Evolutionary conservation across 2,113 vertebrate species (phyloP).

Genomic region (Stigmatopora nigra): DNA sequence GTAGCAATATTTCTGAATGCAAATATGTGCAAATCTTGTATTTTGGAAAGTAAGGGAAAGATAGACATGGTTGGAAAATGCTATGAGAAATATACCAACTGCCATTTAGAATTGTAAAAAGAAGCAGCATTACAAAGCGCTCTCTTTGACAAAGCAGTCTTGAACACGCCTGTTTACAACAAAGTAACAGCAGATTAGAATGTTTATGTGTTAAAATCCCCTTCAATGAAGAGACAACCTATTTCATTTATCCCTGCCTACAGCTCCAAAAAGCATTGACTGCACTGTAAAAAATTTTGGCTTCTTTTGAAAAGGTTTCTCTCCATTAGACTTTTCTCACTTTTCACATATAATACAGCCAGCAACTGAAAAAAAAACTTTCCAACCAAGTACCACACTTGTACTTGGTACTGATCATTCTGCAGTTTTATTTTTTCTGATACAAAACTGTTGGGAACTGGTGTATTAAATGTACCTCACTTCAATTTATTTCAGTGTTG

Average conservation of each 20-base stretch:
- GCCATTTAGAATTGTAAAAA: not conserved
- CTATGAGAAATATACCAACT: constrained; percentile 19
- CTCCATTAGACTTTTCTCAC: constrained; percentile 31
- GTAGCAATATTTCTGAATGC: constrained; percentile 3
- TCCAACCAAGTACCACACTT: constrained; percentile 36
- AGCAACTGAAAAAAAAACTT: constrained; percentile 28
- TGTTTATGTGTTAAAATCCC: constrained; percentile 59
- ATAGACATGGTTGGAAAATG: constrained; percentile 1
- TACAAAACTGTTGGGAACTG: not conserved
- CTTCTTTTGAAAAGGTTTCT: constrained; percentile 39
- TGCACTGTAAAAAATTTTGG: constrained; percentile 39
- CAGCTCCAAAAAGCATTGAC: constrained; percentile 63
- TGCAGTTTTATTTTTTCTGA: not conserved
- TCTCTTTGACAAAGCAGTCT: constrained; percentile 55
- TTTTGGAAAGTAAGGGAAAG: constrained; percentile 5
- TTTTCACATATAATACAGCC: constrained; percentile 59
- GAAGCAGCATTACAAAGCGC: constrained; percentile 27
- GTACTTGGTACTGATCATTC: constrained; percentile 9
- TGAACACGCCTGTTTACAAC: constrained; percentile 59
- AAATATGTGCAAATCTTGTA: not conserved
- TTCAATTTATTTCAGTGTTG: constrained; percentile 7
- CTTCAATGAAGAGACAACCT: constrained; percentile 56
- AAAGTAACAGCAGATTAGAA: constrained; percentile 58
- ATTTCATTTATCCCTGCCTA: constrained; percentile 50
- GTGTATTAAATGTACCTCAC: constrained; percentile 7